A percentile compares a stretch with the other conserved stretches of the same genome.
phyloP scores from a whole-genome alignment of 2,113 vertebrate species.

The Sarotherodon lohbergeri region DNA sequence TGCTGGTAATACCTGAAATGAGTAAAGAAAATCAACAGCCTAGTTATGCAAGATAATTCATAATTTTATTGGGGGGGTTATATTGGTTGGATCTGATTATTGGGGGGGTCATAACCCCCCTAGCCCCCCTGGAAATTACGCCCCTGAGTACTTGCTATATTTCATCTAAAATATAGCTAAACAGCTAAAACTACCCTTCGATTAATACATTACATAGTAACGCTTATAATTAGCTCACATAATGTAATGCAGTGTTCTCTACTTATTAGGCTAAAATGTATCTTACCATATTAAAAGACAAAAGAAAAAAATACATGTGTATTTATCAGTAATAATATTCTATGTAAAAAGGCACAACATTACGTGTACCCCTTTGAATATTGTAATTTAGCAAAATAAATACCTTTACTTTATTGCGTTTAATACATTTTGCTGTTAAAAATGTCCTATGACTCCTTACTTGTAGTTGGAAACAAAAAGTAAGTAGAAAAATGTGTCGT shows the following conservation, averaged over 20 bases:
- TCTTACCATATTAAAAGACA: not conserved
- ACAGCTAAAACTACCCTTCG: not conserved
- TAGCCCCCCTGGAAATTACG: not conserved
- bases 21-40: not conserved
- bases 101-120: not conserved
- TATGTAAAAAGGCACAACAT: not conserved
- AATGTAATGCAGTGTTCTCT: not conserved
- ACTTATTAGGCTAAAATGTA: not conserved
- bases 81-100: not conserved
- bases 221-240: not conserved
- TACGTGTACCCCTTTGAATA: not conserved
- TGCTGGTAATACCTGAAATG: not conserved
- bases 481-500: not conserved
- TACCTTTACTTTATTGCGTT: not conserved
- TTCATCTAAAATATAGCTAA: not conserved
- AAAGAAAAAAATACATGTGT: not conserved
- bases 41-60: not conserved
- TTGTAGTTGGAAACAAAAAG: not conserved
- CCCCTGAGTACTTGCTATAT: not conserved
- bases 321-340: not conserved
- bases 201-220: not conserved
- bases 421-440: not conserved
- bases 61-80: not conserved
- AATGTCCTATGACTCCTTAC: not conserved
- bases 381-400: not conserved